Conservation (phyloP, 2,888 invertebrate genomes). For the Ametastegia equiseti region DNA sequence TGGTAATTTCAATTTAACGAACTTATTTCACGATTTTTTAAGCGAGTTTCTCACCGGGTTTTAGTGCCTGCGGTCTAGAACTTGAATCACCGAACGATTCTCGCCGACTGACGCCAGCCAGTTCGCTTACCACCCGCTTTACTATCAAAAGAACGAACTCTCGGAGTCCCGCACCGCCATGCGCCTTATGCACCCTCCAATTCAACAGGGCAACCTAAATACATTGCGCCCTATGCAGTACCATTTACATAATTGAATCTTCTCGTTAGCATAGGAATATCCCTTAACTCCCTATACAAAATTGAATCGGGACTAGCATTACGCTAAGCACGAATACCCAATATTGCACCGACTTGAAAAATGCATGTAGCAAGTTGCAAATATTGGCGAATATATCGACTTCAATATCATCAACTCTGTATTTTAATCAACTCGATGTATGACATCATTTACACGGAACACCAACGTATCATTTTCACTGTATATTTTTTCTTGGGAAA, state of each 20-base stretch:
- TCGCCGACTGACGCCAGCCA: slow-evolving; percentile 62
- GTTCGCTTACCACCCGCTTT: slow-evolving; percentile 47
- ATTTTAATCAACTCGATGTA: too few relatives aligned
- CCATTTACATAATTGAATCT: slow-evolving; percentile 31
- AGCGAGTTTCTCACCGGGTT: neutral
- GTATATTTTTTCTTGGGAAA: too few relatives aligned
- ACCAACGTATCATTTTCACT: too few relatives aligned
- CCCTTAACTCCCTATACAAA: neutral
- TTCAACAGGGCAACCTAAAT: neutral
- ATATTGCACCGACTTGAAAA: neutral
- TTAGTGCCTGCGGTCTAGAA: slow-evolving; percentile 31
- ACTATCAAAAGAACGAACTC: slow-evolving; percentile 31
- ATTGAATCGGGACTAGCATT: neutral
- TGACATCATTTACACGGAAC: too few relatives aligned
- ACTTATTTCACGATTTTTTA: neutral
- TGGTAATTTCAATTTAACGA: neutral
- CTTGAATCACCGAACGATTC: slow-evolving; percentile 61
- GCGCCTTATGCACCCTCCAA: slow-evolving; percentile 33
- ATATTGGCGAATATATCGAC: neutral
- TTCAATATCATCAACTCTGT: neutral
- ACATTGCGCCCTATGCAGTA: neutral
- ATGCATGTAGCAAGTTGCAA: neutral
- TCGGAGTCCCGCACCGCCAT: slow-evolving; percentile 32
- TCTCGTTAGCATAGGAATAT: neutral
- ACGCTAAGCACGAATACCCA: neutral